These are phyloP conservation scores for Trichomycterus rosablanca DNA, from an alignment of 2,113 vertebrate genomes.

Conservation along the genomic window DNA sequence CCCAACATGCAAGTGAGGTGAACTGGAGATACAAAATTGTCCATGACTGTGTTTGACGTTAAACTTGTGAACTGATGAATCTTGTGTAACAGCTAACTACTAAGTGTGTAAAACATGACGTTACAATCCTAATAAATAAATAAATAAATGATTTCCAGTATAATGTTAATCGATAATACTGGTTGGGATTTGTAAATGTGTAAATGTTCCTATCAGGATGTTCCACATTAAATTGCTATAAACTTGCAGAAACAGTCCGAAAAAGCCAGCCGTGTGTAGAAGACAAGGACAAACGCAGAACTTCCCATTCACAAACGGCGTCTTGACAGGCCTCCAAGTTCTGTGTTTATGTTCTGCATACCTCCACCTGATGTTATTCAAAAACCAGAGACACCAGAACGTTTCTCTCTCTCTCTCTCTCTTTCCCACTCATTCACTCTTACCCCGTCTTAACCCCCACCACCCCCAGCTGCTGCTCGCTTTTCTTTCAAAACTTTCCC, in stretches of 20 bases:
- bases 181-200: no score
- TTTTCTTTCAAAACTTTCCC: conserved; percentile 37
- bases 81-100: no score
- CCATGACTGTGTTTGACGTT: no score
- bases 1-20: no score
- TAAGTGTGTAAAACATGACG: no score
- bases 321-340: conserved; percentile 64
- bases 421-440: conserved; percentile 33
- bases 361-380: conserved; percentile 70
- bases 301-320: conserved; percentile 67
- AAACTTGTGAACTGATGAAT: no score
- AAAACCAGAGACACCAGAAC: conserved; percentile 72
- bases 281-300: conserved; percentile 32
- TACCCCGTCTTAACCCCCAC: conserved; percentile 8
- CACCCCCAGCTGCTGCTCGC: conserved; percentile 5
- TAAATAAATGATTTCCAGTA: no score
- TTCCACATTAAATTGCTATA: no score
- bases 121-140: no score
- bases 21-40: no score
- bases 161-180: no score
- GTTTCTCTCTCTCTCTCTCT: conserved; percentile 56
- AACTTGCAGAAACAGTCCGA: not conserved
- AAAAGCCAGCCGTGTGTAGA: conserved; percentile 30
- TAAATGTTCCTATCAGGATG: no score
- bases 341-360: conserved; percentile 73